Percentiles rank a stretch among this genome's conserved stretches.
Evolutionary conservation across 2,888 invertebrate species (phyloP).

Genomic region (Dusona sp.): DNA sequence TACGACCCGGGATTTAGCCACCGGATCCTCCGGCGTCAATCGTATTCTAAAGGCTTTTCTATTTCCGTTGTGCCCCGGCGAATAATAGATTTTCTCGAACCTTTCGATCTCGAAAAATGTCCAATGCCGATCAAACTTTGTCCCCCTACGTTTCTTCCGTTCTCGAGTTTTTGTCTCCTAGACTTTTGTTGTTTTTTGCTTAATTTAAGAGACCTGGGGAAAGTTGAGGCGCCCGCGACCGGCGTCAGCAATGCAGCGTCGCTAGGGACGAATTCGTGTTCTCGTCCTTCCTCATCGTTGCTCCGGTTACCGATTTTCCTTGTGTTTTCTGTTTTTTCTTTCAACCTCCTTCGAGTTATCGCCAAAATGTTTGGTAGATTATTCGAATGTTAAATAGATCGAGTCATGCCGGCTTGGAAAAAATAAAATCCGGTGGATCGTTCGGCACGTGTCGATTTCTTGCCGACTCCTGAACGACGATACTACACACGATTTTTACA

Average conservation of each 20-base stretch:
- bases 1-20: slow-evolving; percentile 59
- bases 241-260: slow-evolving; percentile 81
- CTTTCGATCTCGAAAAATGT: not conserved
- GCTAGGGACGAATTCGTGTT: slow-evolving; percentile 70
- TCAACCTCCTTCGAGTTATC: not conserved
- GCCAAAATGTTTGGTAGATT: not conserved
- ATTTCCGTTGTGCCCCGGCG: not conserved
- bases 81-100: not conserved
- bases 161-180: not conserved
- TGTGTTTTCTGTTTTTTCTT: not conserved
- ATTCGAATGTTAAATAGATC: not conserved
- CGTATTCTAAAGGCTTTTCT: not conserved
- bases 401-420: slow-evolving; percentile 5
- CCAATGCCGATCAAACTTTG: not conserved
- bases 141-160: not conserved
- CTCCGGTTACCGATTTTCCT: slow-evolving; percentile 32
- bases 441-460: slow-evolving; percentile 35
- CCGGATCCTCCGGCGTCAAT: slow-evolving; percentile 58
- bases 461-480: not conserved
- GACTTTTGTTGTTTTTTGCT: not conserved
- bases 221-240: slow-evolving; percentile 56
- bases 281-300: slow-evolving; percentile 81
- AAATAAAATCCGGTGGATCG: slow-evolving; percentile 44
- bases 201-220: slow-evolving; percentile 16
- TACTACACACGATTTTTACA: slow-evolving; percentile 11